Percentiles rank a stretch among this genome's conserved stretches.
These are phyloP conservation scores for Limenitis camilla DNA, from an alignment of 2,888 invertebrate genomes.

Conservation along the genomic window DNA sequence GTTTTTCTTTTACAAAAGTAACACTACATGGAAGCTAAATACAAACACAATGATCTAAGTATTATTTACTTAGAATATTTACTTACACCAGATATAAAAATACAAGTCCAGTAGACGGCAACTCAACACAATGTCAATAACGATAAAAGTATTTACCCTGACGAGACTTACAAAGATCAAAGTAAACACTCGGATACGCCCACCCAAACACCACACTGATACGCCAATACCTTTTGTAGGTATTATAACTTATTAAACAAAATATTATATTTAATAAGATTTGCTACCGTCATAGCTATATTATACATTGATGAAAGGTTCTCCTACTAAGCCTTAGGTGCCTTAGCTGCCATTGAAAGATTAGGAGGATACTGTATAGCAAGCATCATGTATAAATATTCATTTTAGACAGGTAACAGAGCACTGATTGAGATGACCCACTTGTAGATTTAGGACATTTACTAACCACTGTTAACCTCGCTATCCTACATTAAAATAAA, in stretches of 20 bases:
- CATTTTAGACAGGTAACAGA: no score
- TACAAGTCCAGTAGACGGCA: conserved; percentile 53
- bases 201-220: conserved; percentile 46
- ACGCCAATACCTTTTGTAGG: conserved; percentile 33
- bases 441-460: no score
- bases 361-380: no score
- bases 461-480: no score
- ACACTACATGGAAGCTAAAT: not conserved
- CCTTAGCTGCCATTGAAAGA: no score
- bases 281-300: not conserved
- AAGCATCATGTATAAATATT: no score
- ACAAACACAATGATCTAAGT: not conserved
- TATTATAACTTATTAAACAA: conserved; percentile 11
- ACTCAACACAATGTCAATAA: conserved; percentile 63
- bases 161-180: conserved; percentile 64
- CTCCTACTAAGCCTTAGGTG: not conserved
- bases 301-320: not conserved
- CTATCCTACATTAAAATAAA: no score
- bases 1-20: no score
- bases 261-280: conserved; percentile 4
- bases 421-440: no score
- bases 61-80: conserved; percentile 8
- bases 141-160: conserved; percentile 69
- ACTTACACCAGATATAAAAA: conserved; percentile 14
- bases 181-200: conserved; percentile 62